These are phyloP conservation scores for Drosophila cardini DNA, from an alignment of 1,140 invertebrate genomes.

Conservation along the genomic window DNA sequence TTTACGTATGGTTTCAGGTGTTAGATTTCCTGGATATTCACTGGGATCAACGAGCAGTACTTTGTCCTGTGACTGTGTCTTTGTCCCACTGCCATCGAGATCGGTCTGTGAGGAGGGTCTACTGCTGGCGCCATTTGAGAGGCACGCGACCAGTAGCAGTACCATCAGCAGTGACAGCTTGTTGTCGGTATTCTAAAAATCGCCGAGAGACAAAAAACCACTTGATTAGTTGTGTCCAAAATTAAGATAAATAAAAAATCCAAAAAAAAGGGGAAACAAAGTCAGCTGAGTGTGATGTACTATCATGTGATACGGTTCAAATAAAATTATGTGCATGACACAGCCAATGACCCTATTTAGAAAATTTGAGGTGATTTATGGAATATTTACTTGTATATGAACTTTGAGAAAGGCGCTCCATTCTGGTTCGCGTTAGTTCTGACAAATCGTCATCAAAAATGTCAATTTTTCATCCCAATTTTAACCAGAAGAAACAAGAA, in stretches of 20 bases:
- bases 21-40: slow-evolving; percentile 68
- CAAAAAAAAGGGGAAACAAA: slow-evolving; percentile 3
- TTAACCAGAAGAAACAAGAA: slow-evolving; percentile 7
- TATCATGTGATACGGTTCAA: slow-evolving; percentile 37
- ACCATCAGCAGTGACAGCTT: slow-evolving; percentile 28
- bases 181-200: slow-evolving; percentile 52
- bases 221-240: slow-evolving; percentile 18
- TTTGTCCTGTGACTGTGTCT: background rate
- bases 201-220: slow-evolving; percentile 1
- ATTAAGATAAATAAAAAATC: slow-evolving; percentile 1
- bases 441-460: slow-evolving; percentile 23
- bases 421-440: slow-evolving; percentile 41
- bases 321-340: slow-evolving; percentile 25
- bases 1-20: slow-evolving; percentile 69
- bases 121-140: background rate
- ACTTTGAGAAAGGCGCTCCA: slow-evolving; percentile 23
- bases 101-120: slow-evolving; percentile 47
- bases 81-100: background rate
- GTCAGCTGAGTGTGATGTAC: slow-evolving; percentile 20
- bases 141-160: slow-evolving; percentile 25
- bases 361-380: slow-evolving; percentile 22
- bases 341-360: slow-evolving; percentile 41
- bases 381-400: slow-evolving; percentile 9
- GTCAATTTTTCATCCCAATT: background rate
- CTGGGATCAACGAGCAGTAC: slow-evolving; percentile 56